phyloP scores from a whole-genome alignment of 2,797 vertebrate genomes.

The Lutjanus argentimaculatus region DNA sequence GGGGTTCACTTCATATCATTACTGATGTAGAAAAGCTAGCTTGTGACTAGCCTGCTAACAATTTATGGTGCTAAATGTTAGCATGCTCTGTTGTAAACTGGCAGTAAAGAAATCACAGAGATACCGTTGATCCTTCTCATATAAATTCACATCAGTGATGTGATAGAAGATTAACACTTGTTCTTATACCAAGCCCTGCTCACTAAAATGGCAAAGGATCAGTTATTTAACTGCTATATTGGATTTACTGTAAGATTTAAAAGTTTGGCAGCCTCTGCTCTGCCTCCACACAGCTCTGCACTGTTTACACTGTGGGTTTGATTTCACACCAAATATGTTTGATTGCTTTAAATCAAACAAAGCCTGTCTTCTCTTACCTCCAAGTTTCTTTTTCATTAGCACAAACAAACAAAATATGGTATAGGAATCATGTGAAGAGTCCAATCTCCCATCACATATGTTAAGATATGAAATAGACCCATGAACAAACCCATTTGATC shows the following conservation, averaged over 20 bases:
- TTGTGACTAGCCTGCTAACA: background rate
- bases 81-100: background rate
- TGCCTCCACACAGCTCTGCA: conserved; percentile 35
- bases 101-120: background rate
- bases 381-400: conserved; percentile 4
- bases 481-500: background rate
- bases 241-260: conserved; percentile 10
- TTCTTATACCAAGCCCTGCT: background rate
- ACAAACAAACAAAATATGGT: conserved; percentile 20
- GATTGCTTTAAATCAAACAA: conserved; percentile 52
- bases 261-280: conserved; percentile 34
- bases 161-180: background rate
- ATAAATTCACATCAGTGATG: background rate
- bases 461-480: background rate
- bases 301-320: conserved; percentile 44
- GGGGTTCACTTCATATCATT: background rate
- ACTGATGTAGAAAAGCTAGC: background rate
- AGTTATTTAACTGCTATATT: conserved; percentile 6
- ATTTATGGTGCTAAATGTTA: background rate
- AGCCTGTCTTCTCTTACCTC: conserved; percentile 24
- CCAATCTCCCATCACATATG: too few relatives aligned
- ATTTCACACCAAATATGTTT: conserved; percentile 43
- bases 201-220: conserved; percentile 1
- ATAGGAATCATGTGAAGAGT: background rate
- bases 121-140: background rate